Evolutionary conservation across 2,888 invertebrate species (phyloP).

Genomic region (Clistopyga incitator): DNA sequence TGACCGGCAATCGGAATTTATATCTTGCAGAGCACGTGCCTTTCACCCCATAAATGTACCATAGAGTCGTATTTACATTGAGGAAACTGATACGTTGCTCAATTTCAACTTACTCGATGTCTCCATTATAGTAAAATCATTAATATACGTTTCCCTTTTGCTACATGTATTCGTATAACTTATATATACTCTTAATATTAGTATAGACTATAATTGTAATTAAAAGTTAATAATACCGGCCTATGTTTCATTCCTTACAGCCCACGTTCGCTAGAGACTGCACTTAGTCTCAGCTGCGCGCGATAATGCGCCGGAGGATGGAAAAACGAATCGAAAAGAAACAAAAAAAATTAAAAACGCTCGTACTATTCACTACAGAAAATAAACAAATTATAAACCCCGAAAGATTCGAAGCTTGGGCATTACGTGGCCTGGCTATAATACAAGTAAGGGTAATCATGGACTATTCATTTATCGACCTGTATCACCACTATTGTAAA

Average conservation of each 20-base stretch:
- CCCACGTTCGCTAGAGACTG: constrained; percentile 81
- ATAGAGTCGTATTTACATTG: constrained; percentile 6
- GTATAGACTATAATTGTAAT: neutral
- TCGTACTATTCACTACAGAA: constrained; percentile 16
- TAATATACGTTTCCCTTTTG: constrained; percentile 18
- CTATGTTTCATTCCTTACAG: constrained; percentile 77
- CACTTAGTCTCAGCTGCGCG: constrained; percentile 60
- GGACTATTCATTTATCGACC: constrained; percentile 70
- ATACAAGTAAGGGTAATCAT: constrained; percentile 73
- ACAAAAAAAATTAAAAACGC: constrained; percentile 68
- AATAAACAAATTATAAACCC: constrained; percentile 34
- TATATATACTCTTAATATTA: constrained; percentile 16
- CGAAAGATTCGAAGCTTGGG: constrained; percentile 42
- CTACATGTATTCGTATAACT: constrained; percentile 30
- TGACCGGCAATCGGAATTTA: constrained; percentile 14
- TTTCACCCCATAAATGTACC: constrained; percentile 1
- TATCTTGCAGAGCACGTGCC: constrained; percentile 17
- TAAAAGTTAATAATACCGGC: constrained; percentile 23
- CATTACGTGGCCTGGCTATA: constrained; percentile 46
- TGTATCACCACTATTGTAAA: constrained; percentile 51
- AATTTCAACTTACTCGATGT: constrained; percentile 11
- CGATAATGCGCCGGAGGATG: constrained; percentile 59
- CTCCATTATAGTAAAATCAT: constrained; percentile 25
- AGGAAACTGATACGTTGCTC: constrained; percentile 2
- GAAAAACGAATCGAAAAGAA: constrained; percentile 55